phyloP scores from a whole-genome alignment of 1,140 invertebrate genomes.

The Anoplolepis gracilipes region DNA sequence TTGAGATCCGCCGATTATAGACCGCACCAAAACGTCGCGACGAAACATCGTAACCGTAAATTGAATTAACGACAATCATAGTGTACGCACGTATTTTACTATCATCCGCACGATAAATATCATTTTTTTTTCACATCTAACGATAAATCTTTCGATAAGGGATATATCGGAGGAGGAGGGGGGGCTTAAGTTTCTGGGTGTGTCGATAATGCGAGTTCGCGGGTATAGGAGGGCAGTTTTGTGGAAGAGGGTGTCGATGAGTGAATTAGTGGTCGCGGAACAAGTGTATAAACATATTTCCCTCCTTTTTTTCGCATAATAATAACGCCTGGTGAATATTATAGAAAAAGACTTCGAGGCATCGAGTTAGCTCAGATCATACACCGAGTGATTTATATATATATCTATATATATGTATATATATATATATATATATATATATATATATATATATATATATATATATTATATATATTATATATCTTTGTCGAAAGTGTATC shows the following conservation, averaged over 20 bases:
- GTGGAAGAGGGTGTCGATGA: constrained; percentile 62
- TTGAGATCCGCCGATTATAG: constrained; percentile 45
- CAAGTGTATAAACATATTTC: constrained; percentile 69
- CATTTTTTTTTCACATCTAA: constrained; percentile 83
- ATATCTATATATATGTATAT: too few relatives aligned
- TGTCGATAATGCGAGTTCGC: constrained; percentile 62
- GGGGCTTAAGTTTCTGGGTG: constrained; percentile 60
- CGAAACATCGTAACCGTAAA: constrained; percentile 80
- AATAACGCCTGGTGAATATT: constrained; percentile 77
- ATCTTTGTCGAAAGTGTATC: constrained; percentile 61
- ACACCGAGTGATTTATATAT: constrained; percentile 68
- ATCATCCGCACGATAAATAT: constrained; percentile 84
- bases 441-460: too few relatives aligned
- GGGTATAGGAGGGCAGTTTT: constrained; percentile 11
- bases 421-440: too few relatives aligned
- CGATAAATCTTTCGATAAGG: constrained; percentile 82
- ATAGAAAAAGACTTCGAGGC: constrained; percentile 77
- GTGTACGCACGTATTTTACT: constrained; percentile 77
- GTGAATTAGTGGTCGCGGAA: constrained; percentile 74
- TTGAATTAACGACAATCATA: constrained; percentile 84
- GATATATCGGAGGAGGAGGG: too few relatives aligned
- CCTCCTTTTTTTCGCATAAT: constrained; percentile 65
- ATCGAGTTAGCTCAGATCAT: constrained; percentile 75
- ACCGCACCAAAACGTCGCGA: constrained; percentile 80
- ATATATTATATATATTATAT: constrained; percentile 41